Percentiles rank a stretch among this genome's conserved stretches.
Conservation (phyloP, 2,113 vertebrate species). For the Halichoerus grypus region DNA sequence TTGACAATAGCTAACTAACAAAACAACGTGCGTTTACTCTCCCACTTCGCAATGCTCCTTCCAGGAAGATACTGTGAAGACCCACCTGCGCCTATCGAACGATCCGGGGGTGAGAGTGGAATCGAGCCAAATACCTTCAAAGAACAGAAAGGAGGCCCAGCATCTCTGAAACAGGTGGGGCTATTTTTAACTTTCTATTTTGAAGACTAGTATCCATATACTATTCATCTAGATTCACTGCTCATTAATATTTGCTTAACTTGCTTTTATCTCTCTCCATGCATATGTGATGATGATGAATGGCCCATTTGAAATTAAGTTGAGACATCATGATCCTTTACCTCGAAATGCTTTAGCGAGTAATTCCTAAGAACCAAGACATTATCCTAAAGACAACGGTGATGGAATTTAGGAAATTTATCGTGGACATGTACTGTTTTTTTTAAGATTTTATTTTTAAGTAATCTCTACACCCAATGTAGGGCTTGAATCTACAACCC, state of each 20-base stretch:
- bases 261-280: background rate
- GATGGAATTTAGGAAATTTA: background rate
- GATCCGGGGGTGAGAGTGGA: background rate
- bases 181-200: background rate
- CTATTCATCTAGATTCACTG: background rate
- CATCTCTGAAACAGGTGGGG: background rate
- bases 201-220: background rate
- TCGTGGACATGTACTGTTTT: background rate
- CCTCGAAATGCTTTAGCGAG: background rate
- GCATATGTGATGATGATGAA: background rate
- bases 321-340: background rate
- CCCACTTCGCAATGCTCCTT: background rate
- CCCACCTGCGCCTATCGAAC: background rate
- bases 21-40: background rate
- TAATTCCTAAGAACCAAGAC: background rate
- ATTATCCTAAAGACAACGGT: background rate
- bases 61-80: background rate
- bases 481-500: background rate
- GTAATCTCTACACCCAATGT: background rate
- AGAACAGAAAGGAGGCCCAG: background rate
- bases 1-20: background rate
- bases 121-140: background rate
- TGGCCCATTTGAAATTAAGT: background rate
- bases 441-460: background rate
- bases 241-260: background rate